These are phyloP conservation scores for Drosophila oshimai DNA, from an alignment of 1,140 invertebrate genomes.

Conservation along the genomic window DNA sequence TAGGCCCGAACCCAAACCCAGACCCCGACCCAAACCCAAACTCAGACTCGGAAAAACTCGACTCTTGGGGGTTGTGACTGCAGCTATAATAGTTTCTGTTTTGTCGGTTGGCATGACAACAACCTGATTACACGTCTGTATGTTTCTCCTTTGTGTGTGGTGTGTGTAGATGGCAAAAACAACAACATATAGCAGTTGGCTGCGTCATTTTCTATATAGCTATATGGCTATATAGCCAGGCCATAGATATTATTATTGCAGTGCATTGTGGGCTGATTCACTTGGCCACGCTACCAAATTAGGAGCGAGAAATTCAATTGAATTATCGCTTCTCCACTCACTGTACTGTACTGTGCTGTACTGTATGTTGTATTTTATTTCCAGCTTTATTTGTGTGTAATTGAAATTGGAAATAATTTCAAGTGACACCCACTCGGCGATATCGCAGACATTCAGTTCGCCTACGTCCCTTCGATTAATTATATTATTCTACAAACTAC, in stretches of 20 bases:
- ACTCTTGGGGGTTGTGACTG: conserved; percentile 27
- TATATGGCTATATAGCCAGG: not conserved
- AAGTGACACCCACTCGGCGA: conserved; percentile 26
- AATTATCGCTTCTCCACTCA: conserved; percentile 29
- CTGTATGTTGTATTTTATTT: not conserved
- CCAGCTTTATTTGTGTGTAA: conserved; percentile 32
- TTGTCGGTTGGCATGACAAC: conserved; percentile 66
- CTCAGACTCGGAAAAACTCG: conserved; percentile 12
- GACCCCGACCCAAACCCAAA: not conserved
- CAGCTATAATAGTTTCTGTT: conserved; percentile 50
- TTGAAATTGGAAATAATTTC: conserved; percentile 69
- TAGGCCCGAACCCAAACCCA: conserved; percentile 2
- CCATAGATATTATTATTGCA: conserved; percentile 46
- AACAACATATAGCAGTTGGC: conserved; percentile 14
- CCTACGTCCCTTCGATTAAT: conserved; percentile 33
- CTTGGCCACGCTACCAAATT: conserved; percentile 61
- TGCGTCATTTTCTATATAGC: conserved; percentile 43
- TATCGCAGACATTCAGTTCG: not conserved
- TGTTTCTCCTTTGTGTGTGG: not conserved
- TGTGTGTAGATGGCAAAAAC: conserved; percentile 5
- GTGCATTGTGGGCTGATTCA: conserved; percentile 62
- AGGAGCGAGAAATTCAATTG: conserved; percentile 72
- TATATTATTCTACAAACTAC: conserved; percentile 25
- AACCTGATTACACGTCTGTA: conserved; percentile 53
- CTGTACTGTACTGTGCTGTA: too few species aligned